Percentiles rank a stretch among this genome's conserved stretches.
Conservation (phyloP, 1,140 invertebrate genomes). For the Drosophila erecta region DNA sequence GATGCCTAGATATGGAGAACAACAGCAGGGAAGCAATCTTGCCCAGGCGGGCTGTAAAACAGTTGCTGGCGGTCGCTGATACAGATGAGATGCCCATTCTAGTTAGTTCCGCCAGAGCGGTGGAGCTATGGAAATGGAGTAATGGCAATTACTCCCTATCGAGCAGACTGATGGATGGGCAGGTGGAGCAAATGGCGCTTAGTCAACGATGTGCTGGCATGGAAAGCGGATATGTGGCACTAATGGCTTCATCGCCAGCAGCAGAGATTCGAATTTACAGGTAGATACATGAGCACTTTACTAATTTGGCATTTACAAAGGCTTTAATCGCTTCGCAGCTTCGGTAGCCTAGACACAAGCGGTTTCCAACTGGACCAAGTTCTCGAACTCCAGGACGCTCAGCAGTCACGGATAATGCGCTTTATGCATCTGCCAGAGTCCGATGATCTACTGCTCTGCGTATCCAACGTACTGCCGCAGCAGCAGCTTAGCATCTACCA, state of each 20-base stretch:
- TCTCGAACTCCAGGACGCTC: conserved; percentile 26
- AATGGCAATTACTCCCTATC: conserved; percentile 7
- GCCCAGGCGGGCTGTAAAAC: conserved; percentile 45
- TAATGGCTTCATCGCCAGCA: conserved; percentile 36
- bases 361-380: conserved; percentile 38
- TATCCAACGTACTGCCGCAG: conserved; percentile 30
- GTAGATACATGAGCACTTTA: background rate
- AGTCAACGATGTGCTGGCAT: conserved; percentile 4
- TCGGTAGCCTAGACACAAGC: background rate
- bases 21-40: conserved; percentile 3
- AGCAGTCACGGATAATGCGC: conserved; percentile 10
- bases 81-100: conserved; percentile 20
- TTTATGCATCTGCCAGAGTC: conserved; percentile 51
- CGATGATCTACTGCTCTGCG: conserved; percentile 60
- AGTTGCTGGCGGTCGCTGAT: conserved; percentile 28
- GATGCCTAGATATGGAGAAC: conserved; percentile 24
- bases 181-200: conserved; percentile 35
- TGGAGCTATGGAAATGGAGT: conserved; percentile 56
- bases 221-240: conserved; percentile 36
- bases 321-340: conserved; percentile 1
- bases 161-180: conserved; percentile 16
- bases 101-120: conserved; percentile 20
- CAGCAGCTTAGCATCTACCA: conserved; percentile 63
- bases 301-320: background rate
- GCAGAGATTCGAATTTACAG: conserved; percentile 56